Evolutionary conservation across 2,888 invertebrate species (phyloP).

Genomic region (Drosophila aldrichi): DNA sequence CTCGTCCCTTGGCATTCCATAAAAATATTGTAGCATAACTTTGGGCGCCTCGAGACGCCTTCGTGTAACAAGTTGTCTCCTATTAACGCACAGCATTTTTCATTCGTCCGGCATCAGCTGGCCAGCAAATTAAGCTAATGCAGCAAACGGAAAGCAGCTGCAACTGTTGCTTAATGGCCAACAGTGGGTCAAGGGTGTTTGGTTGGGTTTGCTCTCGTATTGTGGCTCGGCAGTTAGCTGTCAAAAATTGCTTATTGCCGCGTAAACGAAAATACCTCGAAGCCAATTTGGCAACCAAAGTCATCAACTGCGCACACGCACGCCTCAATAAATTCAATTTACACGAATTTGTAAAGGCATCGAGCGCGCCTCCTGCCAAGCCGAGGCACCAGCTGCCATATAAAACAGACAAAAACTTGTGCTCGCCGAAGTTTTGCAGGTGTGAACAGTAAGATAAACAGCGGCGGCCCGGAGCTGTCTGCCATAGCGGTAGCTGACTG

Average conservation of each 20-base stretch:
- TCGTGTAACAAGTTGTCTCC: constrained; percentile 73
- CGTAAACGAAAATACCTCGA: constrained; percentile 59
- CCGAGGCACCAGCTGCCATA: constrained; percentile 31
- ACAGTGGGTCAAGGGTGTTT: not conserved
- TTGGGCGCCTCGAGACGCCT: constrained; percentile 46
- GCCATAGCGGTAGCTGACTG: not conserved
- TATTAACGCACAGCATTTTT: constrained; percentile 60
- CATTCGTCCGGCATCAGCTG: constrained; percentile 59
- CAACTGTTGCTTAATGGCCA: constrained; percentile 60
- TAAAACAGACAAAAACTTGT: constrained; percentile 64
- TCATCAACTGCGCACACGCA: constrained; percentile 79
- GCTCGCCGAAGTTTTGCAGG: constrained; percentile 70
- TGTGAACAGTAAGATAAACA: constrained; percentile 79
- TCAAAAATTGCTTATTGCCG: constrained; percentile 53
- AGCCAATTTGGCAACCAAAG: constrained; percentile 79
- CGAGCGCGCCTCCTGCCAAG: constrained; percentile 33
- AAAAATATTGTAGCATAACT: constrained; percentile 69
- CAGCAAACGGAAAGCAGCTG: constrained; percentile 61
- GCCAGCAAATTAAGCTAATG: constrained; percentile 72
- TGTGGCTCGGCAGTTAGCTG: constrained; percentile 28
- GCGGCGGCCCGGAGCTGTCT: not conserved
- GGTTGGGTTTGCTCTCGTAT: not conserved
- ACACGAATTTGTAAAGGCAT: constrained; percentile 79
- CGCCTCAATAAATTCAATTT: constrained; percentile 81
- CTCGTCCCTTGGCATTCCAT: constrained; percentile 40